phyloP scores from a whole-genome alignment of 2,797 vertebrate species.

The Sebastes kiyomatsui region DNA sequence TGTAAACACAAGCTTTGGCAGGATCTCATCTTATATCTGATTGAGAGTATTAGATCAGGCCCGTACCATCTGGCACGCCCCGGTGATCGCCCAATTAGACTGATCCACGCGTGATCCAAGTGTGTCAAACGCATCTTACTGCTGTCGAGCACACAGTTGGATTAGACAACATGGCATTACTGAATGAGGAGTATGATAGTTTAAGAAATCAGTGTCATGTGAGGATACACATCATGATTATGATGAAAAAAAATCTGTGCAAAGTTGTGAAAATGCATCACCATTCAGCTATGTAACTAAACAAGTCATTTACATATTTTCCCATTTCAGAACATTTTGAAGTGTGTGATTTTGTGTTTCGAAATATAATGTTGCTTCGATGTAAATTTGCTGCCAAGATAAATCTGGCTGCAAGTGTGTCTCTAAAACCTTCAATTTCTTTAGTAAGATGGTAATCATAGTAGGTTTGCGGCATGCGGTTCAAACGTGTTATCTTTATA shows the following conservation, averaged over 20 bases:
- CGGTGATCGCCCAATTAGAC: constrained; percentile 63
- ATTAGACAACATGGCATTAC: constrained; percentile 20
- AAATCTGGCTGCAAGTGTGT: constrained; percentile 13
- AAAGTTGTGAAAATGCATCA: not conserved
- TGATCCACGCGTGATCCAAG: constrained; percentile 30
- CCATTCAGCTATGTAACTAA: not conserved
- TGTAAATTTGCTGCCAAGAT: constrained; percentile 34
- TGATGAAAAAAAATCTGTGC: not conserved
- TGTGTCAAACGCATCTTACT: constrained; percentile 47
- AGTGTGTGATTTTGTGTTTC: not conserved
- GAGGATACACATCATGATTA: not conserved
- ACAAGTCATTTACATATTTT: not conserved
- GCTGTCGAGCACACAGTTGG: constrained; percentile 28
- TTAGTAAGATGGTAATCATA: constrained; percentile 49
- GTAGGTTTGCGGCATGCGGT: constrained; percentile 32
- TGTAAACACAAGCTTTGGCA: constrained; percentile 63
- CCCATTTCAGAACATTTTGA: not conserved
- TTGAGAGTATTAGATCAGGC: constrained; percentile 52
- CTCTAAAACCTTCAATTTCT: constrained; percentile 24
- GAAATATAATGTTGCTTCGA: not conserved
- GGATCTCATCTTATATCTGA: constrained; percentile 55
- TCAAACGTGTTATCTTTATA: constrained; percentile 38
- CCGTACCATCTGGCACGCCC: constrained; percentile 60
- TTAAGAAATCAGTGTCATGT: not conserved
- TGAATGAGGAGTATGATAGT: not conserved